Evolutionary conservation across 2,797 vertebrate species (phyloP), one percentile per base, ranked within the genome.

Genomic region (Galago senegalensis): DNA sequence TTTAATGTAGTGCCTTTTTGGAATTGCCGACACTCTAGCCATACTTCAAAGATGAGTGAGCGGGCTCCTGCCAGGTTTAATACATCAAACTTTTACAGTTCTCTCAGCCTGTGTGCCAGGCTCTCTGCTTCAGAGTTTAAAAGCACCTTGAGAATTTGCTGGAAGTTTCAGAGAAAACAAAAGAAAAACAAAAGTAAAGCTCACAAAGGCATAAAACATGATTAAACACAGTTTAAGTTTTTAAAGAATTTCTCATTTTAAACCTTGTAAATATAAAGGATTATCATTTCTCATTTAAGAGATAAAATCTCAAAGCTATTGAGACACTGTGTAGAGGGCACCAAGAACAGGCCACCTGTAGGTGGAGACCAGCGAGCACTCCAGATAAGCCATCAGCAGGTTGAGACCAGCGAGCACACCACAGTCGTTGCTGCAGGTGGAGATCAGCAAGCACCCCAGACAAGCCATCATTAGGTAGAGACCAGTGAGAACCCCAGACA

Each of bases 31-130:
- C 84, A 93, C 97, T 96, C 97, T 18, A 0, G 97, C 97, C 96
- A 92, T 87, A 97, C 98, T 98, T 98, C 97, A 97, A 97, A 98
- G 98, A 98, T 96, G 97, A 98, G 97, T 97, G 98, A 98, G 97
- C 87, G 96, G 95, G 91, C 96, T 95, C 94, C 93, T 97, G 98
- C 98, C 97, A 97, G 94, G 76, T 95, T 97, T 94, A 91, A 97
- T 97, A 63, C 75, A 96, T 97, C 97, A 96, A 85, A 17, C 77
- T 93, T 94, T 84, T 29, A 23, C 89, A 85, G 92, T 89, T 83
- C 0, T 11, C 79, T 91, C 89, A 79, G 85, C 97, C 96, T 65
- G 25, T 56, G 60, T 76, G 76, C 85, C 65, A 8, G 37, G 77
- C 86, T 90, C 93, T 56, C 27, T 60, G 76, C 97, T 88, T 92